phyloP scores from a whole-genome alignment of 2,888 invertebrate genomes.

The Beris chalybata region DNA sequence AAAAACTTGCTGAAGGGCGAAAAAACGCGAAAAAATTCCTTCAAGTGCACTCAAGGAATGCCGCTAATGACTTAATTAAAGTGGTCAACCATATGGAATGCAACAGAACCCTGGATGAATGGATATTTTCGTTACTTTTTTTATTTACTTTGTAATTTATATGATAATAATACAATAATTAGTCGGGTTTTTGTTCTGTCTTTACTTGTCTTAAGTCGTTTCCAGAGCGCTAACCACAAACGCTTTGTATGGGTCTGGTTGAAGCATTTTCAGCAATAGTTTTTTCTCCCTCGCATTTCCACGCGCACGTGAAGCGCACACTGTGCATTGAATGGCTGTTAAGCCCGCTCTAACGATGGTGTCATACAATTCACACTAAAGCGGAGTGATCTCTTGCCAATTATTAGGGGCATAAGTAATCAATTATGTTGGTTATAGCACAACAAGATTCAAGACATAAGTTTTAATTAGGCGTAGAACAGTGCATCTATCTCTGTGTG shows the following conservation, averaged over 20 bases:
- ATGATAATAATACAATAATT: constrained; percentile 40
- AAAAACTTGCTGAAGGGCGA: constrained; percentile 17
- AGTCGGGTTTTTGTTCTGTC: constrained; percentile 31
- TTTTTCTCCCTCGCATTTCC: too few relatives aligned
- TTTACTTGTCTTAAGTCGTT: constrained; percentile 11
- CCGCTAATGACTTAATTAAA: constrained; percentile 42
- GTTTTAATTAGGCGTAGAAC: too few relatives aligned
- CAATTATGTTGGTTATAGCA: too few relatives aligned
- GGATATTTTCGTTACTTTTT: constrained; percentile 32
- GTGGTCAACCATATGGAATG: constrained; percentile 39
- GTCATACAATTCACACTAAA: too few relatives aligned
- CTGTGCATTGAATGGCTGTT: too few relatives aligned
- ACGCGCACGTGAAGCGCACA: too few relatives aligned
- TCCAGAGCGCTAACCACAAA: constrained; percentile 6
- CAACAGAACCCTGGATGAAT: constrained; percentile 22
- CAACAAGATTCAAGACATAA: too few relatives aligned
- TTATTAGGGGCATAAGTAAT: too few relatives aligned
- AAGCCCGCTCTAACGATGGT: too few relatives aligned
- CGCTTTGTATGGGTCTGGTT: constrained; percentile 3
- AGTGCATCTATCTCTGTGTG: too few relatives aligned
- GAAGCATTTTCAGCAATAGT: neutral
- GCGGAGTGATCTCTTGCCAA: too few relatives aligned
- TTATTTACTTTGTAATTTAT: constrained; percentile 39
- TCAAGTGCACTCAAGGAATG: constrained; percentile 40
- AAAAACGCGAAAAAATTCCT: constrained; percentile 35